These are phyloP conservation scores for Melinaea menophilus DNA, from an alignment of 2,888 invertebrate species.

Conservation along the genomic window DNA sequence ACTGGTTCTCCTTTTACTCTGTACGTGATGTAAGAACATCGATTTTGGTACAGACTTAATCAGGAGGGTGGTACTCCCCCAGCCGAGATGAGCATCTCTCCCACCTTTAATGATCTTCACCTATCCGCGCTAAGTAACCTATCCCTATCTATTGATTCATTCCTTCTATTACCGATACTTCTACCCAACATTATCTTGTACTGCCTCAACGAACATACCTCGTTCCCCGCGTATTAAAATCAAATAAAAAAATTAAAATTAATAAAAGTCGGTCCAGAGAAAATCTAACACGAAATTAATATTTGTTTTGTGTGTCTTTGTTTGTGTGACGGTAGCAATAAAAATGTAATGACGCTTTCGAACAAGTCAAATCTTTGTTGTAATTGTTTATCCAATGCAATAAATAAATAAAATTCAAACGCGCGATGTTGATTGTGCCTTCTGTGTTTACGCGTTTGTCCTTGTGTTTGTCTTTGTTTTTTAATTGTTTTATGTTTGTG, in stretches of 20 bases:
- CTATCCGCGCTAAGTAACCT: neutral
- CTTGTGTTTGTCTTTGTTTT: too few relatives aligned
- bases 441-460: neutral
- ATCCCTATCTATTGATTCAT: neutral
- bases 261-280: too few relatives aligned
- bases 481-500: too few relatives aligned
- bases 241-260: too few relatives aligned
- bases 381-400: neutral
- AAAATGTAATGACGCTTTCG: too few relatives aligned
- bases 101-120: constrained; percentile 4
- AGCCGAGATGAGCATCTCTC: constrained; percentile 6
- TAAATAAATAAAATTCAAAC: neutral
- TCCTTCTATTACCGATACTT: neutral
- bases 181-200: neutral
- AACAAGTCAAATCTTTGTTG: neutral
- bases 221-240: too few relatives aligned
- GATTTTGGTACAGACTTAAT: constrained; percentile 1
- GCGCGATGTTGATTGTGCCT: constrained; percentile 2
- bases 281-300: too few relatives aligned
- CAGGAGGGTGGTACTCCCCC: constrained; percentile 4
- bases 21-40: constrained; percentile 1
- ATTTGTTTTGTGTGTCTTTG: too few relatives aligned
- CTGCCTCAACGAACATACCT: too few relatives aligned
- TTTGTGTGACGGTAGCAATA: too few relatives aligned
- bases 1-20: constrained; percentile 5